Base-by-base conservation (phyloP, 35 echinoderm and acorn worm species). In the Apostichopus californicus region DNA sequence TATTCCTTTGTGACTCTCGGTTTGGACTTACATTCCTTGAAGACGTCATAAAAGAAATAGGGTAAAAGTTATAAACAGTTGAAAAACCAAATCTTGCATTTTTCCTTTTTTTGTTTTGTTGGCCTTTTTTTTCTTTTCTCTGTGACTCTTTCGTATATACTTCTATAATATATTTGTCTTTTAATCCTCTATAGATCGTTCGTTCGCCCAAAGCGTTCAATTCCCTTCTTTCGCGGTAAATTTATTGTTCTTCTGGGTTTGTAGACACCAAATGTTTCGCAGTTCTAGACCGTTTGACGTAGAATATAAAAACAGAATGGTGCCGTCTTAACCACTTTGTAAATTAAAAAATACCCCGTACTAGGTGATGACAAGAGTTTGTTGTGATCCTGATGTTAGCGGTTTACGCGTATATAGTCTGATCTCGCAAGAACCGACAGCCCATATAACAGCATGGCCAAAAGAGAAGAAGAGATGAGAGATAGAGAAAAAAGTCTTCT, bases 291-390 rank as follows among this genome's bases (percentile, higher is more conserved):
- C 81, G 81, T 59, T 84, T 85, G 81, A 58, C 81, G 81, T 54
- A 22, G 57, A 85, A 59, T 75, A 68, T 14, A 75, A 85, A 85
- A 85, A 85, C 81, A 85, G 57, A 85, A 22, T 55, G 81, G 81
- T 85, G 81, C 14, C 28, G 81, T 58, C 81, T 85, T 85, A 85
- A 85, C 81, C 81, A 85, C 81, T 85, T 85, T 85, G 81, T 85
- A 85, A 85, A 85, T 58, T 85, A 20, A 85, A 85, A 83, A 85
- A 85, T 85, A 85, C 81, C 34, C 81, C 18, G 81, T 85, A n/a
- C 81, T 85, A 17, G 55, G 81, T 59, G 81, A 85, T 85, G 81
- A 85, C 81, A 58, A 58, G 81, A 46, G 57, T 75, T n/a, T 58
- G 20, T 85, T 59, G 81, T 55, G 54, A 85, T 85, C 56, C 20